Evolutionary conservation across 2,797 vertebrate species (phyloP).

Genomic region (Hydrophis major): DNA sequence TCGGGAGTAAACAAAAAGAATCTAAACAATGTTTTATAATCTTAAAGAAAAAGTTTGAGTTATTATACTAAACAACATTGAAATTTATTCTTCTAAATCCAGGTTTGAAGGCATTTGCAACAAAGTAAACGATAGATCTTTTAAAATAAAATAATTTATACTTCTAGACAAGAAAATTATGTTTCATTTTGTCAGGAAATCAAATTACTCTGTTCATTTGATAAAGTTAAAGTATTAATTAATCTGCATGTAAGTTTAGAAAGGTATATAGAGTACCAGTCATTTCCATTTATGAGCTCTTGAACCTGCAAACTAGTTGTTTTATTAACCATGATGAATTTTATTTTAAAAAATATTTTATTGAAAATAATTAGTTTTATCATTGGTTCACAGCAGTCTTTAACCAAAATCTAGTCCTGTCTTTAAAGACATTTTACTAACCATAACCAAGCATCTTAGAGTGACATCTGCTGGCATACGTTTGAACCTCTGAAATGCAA

Average conservation of each 20-base stretch:
- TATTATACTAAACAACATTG: background rate
- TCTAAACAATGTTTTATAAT: background rate
- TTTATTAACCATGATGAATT: background rate
- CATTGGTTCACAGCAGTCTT: conserved; percentile 42
- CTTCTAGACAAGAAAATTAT: background rate
- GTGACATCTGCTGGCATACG: conserved; percentile 72
- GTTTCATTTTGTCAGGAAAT: background rate
- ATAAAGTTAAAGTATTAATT: background rate
- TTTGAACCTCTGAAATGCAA: conserved; percentile 24
- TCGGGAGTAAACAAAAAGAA: background rate
- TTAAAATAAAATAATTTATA: background rate
- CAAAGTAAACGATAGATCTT: background rate
- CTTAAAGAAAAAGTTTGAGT: background rate
- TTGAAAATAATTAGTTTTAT: conserved; percentile 11
- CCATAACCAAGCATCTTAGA: conserved; percentile 59
- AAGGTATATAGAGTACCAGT: background rate
- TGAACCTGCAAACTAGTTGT: background rate
- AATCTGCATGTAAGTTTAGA: background rate
- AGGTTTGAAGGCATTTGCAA: background rate
- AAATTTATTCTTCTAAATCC: background rate
- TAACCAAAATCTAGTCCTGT: conserved; percentile 42
- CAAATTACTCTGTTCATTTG: background rate
- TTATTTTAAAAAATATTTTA: background rate
- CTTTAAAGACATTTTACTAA: background rate
- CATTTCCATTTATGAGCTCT: background rate